Conservation (phyloP, 1,140 invertebrate genomes). For the Apis laboriosa region DNA sequence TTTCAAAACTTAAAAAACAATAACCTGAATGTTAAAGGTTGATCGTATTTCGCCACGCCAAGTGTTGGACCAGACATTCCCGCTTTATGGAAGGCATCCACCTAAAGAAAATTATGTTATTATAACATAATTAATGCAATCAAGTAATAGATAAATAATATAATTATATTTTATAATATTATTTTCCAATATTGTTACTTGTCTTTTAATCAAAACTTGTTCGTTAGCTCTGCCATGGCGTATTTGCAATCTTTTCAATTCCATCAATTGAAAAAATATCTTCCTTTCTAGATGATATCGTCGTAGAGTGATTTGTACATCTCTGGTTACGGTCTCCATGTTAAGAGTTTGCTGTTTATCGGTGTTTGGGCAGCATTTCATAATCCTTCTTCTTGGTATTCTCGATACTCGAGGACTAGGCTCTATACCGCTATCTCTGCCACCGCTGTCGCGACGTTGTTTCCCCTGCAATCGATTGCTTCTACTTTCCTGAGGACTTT, state of each 20-base stretch:
- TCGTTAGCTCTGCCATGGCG: slow-evolving; percentile 94
- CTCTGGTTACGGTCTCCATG: slow-evolving; percentile 77
- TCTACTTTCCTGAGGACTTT: slow-evolving; percentile 58
- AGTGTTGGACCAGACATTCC: slow-evolving; percentile 77
- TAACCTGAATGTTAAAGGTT: slow-evolving; percentile 78
- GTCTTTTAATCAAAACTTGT: slow-evolving; percentile 92
- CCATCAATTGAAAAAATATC: slow-evolving; percentile 96
- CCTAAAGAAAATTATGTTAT: slow-evolving; percentile 58
- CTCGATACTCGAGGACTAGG: slow-evolving; percentile 78
- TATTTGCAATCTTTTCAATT: slow-evolving; percentile 95
- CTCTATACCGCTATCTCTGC: slow-evolving; percentile 79
- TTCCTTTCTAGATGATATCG: slow-evolving; percentile 94
- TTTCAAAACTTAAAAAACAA: slow-evolving; percentile 14
- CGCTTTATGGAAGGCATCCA: slow-evolving; percentile 78
- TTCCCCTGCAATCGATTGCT: slow-evolving; percentile 63
- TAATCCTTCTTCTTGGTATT: slow-evolving; percentile 74
- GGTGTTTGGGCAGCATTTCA: slow-evolving; percentile 74
- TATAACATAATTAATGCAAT: neutral
- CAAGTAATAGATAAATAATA: neutral
- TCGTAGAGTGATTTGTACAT: slow-evolving; percentile 77
- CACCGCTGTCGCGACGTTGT: slow-evolving; percentile 75
- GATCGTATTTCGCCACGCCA: slow-evolving; percentile 77
- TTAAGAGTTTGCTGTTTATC: slow-evolving; percentile 74
- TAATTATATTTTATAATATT: neutral
- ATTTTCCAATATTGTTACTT: slow-evolving; percentile 75